phyloP scores from a whole-genome alignment of 2,888 invertebrate genomes.

The Tipula lateralis region DNA sequence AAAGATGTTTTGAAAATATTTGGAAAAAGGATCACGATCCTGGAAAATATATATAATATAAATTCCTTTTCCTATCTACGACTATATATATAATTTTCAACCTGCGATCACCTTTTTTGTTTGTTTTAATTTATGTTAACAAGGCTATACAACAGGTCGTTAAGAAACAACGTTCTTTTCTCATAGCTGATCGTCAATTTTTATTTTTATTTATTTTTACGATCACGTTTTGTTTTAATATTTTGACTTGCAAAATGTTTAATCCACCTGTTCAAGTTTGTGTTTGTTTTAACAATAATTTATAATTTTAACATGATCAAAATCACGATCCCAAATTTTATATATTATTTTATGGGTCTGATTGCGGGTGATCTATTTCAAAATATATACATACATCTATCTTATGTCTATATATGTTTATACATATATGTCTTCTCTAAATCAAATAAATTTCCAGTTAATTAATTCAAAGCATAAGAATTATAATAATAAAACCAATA shows the following conservation, averaged over 20 bases:
- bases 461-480: constrained; percentile 26
- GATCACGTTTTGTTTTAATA: constrained; percentile 5
- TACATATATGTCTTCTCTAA: neutral
- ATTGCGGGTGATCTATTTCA: constrained; percentile 25
- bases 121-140: neutral
- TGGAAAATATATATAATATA: neutral
- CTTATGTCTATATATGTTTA: no score
- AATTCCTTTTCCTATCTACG: neutral
- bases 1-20: neutral
- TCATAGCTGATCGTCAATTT: neutral
- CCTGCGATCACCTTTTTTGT: neutral
- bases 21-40: constrained; percentile 24
- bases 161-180: neutral
- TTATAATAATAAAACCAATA: constrained; percentile 20
- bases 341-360: neutral
- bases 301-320: constrained; percentile 11
- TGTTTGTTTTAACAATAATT: constrained; percentile 11
- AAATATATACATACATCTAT: neutral
- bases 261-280: neutral
- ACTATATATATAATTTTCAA: neutral
- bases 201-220: neutral
- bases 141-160: neutral
- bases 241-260: constrained; percentile 24
- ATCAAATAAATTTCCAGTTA: constrained; percentile 27
- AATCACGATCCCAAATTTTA: neutral